Evolutionary conservation across 2,888 invertebrate genomes (phyloP).

Genomic region (Perdita meconis): DNA sequence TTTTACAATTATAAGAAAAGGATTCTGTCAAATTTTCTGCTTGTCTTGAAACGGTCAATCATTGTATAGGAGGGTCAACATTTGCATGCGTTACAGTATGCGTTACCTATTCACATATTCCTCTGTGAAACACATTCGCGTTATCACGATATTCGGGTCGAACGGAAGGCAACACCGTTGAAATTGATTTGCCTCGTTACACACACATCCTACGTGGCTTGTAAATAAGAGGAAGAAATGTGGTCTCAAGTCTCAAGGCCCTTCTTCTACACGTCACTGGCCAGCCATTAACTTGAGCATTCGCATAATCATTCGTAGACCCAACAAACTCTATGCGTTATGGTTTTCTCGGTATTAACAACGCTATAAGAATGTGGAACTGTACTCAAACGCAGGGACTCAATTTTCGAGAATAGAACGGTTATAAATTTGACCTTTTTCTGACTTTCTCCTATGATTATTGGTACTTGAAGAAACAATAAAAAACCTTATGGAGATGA

Average conservation of each 20-base stretch:
- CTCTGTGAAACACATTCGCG: constrained; percentile 22
- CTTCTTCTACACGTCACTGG: constrained; percentile 44
- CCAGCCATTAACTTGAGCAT: constrained; percentile 54
- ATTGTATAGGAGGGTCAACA: no score
- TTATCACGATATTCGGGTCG: constrained; percentile 26
- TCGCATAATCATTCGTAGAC: constrained; percentile 55
- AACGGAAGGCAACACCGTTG: constrained; percentile 17
- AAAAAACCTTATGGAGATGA: not conserved
- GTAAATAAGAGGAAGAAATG: constrained; percentile 47
- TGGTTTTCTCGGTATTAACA: constrained; percentile 19
- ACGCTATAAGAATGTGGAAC: not conserved
- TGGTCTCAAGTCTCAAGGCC: constrained; percentile 65
- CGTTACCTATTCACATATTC: no score
- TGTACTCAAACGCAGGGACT: not conserved
- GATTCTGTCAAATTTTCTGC: no score
- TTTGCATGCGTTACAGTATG: no score
- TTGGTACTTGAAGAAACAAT: not conserved
- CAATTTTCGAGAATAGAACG: not conserved
- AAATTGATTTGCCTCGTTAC: constrained; percentile 46
- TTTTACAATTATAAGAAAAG: no score
- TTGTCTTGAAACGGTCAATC: no score
- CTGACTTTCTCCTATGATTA: not conserved
- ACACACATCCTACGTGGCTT: constrained; percentile 34
- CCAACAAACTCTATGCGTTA: constrained; percentile 35
- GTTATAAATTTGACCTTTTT: not conserved